Evolutionary conservation across 2,797 vertebrate genomes (phyloP).

Genomic region (Rhinoraja longicauda): DNA sequence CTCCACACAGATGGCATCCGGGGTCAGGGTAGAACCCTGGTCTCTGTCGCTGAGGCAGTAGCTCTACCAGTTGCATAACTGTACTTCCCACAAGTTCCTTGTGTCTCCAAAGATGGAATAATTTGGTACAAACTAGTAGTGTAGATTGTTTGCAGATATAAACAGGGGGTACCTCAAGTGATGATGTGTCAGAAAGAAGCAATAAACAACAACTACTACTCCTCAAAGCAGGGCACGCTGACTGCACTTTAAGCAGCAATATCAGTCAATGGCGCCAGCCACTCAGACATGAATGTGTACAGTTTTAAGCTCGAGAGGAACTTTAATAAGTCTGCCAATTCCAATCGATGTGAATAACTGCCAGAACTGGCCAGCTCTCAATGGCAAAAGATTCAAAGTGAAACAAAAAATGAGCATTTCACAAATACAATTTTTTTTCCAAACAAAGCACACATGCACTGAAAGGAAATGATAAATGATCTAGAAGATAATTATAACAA

Average conservation of each 20-base stretch:
- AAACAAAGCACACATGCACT: not conserved
- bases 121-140: not conserved
- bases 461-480: not conserved
- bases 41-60: too few relatives aligned
- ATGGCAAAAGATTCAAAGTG: not conserved
- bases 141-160: not conserved
- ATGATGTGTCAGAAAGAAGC: not conserved
- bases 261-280: not conserved
- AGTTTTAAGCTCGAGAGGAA: not conserved
- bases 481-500: not conserved
- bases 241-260: not conserved
- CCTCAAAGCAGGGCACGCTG: not conserved
- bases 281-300: not conserved
- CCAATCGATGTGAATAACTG: not conserved
- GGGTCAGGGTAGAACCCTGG: too few relatives aligned
- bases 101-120: not conserved
- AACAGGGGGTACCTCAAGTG: not conserved
- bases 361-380: not conserved
- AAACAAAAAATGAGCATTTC: not conserved
- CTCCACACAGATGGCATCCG: too few relatives aligned
- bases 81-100: too few relatives aligned
- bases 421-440: not conserved
- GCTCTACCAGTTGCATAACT: too few relatives aligned
- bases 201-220: not conserved
- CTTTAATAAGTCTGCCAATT: conserved; percentile 3